Percentiles rank a stretch among this genome's conserved stretches.
Evolutionary conservation across 53 echinoderm and acorn worm genomes (phyloP).

Genomic region (Temnopleurus reevesii): DNA sequence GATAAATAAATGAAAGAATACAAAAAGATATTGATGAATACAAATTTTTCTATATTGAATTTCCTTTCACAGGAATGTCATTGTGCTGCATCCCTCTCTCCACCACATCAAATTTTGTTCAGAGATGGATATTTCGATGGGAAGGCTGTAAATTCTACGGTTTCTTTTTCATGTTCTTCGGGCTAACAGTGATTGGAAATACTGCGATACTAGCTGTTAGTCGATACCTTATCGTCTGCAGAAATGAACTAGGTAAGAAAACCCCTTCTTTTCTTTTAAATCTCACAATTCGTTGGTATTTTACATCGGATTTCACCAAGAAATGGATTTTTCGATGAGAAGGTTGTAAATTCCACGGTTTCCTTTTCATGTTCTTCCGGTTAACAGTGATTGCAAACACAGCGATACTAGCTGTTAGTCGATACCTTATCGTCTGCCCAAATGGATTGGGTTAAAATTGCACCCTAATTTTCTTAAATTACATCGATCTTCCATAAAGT

Average conservation of each 20-base stretch:
- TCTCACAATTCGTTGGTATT: no score
- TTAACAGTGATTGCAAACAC: constrained; percentile 76
- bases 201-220: constrained; percentile 73
- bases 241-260: constrained; percentile 64
- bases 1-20: no score
- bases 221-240: constrained; percentile 77
- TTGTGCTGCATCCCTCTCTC: constrained; percentile 75
- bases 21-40: no score
- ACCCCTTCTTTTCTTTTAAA: not conserved
- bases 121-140: constrained; percentile 70
- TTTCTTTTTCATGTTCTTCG: constrained; percentile 77
- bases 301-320: constrained; percentile 64
- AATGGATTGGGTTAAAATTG: constrained; percentile 58
- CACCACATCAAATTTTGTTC: constrained; percentile 64
- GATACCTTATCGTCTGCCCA: constrained; percentile 78
- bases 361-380: constrained; percentile 76
- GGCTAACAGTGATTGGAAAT: constrained; percentile 76
- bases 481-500: no score
- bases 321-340: constrained; percentile 71
- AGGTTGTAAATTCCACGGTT: constrained; percentile 86
- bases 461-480: not conserved
- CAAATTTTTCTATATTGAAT: no score
- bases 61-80: constrained; percentile 53
- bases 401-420: constrained; percentile 68
- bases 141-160: constrained; percentile 85